A percentile compares a stretch with the other conserved stretches of the same genome.
Evolutionary conservation across 1,140 invertebrate species (phyloP).

Genomic region (Elysia chlorotica): DNA sequence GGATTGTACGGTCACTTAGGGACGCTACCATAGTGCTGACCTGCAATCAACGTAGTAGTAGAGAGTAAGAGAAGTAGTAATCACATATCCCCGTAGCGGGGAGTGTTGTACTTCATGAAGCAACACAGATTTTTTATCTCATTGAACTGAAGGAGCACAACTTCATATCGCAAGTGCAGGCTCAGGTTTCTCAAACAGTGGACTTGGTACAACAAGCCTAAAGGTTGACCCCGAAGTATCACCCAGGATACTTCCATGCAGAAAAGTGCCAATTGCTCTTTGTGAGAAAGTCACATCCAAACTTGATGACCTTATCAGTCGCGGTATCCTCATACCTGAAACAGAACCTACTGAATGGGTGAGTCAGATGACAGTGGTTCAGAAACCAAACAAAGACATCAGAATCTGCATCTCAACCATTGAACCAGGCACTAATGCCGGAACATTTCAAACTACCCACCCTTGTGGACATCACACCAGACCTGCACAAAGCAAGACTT

Average conservation of each 20-base stretch:
- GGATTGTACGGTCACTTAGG: too few relatives aligned
- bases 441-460: constrained; percentile 8
- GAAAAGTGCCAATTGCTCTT: neutral
- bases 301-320: neutral
- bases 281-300: neutral
- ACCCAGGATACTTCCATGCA: neutral
- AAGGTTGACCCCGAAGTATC: neutral
- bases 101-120: too few relatives aligned
- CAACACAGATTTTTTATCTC: neutral
- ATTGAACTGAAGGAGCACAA: neutral
- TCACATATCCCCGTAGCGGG: too few relatives aligned
- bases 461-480: constrained; percentile 27
- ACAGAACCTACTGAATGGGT: constrained; percentile 37
- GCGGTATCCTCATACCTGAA: constrained; percentile 39
- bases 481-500: constrained; percentile 30
- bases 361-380: constrained; percentile 20
- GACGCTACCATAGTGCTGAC: too few relatives aligned
- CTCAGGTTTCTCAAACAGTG: neutral
- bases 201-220: neutral
- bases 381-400: constrained; percentile 21
- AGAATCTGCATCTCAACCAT: constrained; percentile 19
- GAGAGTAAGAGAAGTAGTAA: too few relatives aligned
- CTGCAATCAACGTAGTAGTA: too few relatives aligned
- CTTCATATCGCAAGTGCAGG: neutral
- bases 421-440: constrained; percentile 11